Conservation (phyloP, 2,113 vertebrate genomes). For the Platanista minor region DNA sequence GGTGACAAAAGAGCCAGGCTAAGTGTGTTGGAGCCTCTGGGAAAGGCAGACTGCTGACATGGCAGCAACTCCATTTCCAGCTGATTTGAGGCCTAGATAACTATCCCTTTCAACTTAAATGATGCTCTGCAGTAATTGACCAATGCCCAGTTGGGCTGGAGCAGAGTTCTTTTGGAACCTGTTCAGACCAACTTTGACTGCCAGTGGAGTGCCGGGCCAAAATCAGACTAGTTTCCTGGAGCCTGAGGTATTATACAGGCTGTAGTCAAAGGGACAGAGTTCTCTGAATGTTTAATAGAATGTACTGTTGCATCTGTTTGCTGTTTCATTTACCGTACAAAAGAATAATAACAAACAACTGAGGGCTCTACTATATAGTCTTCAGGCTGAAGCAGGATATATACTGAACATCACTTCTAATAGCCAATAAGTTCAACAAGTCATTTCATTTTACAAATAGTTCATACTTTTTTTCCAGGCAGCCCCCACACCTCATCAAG, state of each 20-base stretch:
- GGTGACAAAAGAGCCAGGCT: constrained; percentile 73
- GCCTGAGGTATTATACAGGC: constrained; percentile 79
- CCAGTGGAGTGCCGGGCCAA: constrained; percentile 71
- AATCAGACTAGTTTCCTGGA: constrained; percentile 81
- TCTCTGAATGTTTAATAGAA: constrained; percentile 72
- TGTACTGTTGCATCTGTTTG: constrained; percentile 75
- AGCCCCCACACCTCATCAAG: background rate
- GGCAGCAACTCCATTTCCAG: constrained; percentile 77
- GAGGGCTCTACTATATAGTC: background rate
- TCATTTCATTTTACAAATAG: background rate
- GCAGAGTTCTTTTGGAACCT: constrained; percentile 77
- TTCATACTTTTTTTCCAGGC: background rate
- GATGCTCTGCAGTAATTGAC: constrained; percentile 79
- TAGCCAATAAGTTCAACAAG: background rate
- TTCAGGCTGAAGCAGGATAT: background rate
- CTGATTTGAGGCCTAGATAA: constrained; percentile 86
- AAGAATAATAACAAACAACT: constrained; percentile 63
- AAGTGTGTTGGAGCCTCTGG: constrained; percentile 62
- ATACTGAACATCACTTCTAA: background rate
- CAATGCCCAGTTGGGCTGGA: constrained; percentile 81
- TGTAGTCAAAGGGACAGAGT: constrained; percentile 74
- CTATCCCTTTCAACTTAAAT: constrained; percentile 81
- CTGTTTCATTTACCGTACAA: constrained; percentile 78
- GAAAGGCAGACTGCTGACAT: constrained; percentile 81
- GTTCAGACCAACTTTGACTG: constrained; percentile 76